Conservation (phyloP, 2,113 vertebrate species). For the Choloepus hoffmanni region DNA sequence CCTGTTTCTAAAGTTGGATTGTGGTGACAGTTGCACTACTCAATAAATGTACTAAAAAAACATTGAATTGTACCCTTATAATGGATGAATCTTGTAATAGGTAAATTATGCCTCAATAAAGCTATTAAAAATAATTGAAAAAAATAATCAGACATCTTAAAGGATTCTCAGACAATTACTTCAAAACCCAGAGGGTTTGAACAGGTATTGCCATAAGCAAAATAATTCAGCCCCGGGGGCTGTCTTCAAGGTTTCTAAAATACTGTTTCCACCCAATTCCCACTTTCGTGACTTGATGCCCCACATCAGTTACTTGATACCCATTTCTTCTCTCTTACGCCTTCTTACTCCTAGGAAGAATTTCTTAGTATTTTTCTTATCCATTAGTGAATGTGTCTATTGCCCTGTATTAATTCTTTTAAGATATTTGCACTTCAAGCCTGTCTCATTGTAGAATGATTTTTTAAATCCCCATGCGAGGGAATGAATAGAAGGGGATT, state of each 20-base stretch:
- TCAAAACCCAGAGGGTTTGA: background rate
- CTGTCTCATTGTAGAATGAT: background rate
- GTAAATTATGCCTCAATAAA: conserved; percentile 37
- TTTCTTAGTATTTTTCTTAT: background rate
- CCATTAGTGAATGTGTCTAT: conserved; percentile 4
- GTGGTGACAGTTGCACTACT: background rate
- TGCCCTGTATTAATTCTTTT: conserved; percentile 49
- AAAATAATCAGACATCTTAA: background rate
- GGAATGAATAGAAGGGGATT: background rate
- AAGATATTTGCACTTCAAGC: conserved; percentile 40
- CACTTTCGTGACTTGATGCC: background rate
- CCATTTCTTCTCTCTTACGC: background rate
- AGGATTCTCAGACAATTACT: background rate
- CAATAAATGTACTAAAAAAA: background rate
- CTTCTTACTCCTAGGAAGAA: background rate
- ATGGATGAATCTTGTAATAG: background rate
- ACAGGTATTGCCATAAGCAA: background rate
- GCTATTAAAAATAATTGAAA: background rate
- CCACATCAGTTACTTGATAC: no score
- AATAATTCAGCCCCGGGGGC: background rate
- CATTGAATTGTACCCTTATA: background rate
- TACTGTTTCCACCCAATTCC: background rate
- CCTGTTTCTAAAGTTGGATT: conserved; percentile 12
- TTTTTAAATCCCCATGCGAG: conserved; percentile 4
- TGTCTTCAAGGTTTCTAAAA: background rate